Evolutionary conservation across 2,113 vertebrate species (phyloP).

Genomic region (Urocolius indicus): DNA sequence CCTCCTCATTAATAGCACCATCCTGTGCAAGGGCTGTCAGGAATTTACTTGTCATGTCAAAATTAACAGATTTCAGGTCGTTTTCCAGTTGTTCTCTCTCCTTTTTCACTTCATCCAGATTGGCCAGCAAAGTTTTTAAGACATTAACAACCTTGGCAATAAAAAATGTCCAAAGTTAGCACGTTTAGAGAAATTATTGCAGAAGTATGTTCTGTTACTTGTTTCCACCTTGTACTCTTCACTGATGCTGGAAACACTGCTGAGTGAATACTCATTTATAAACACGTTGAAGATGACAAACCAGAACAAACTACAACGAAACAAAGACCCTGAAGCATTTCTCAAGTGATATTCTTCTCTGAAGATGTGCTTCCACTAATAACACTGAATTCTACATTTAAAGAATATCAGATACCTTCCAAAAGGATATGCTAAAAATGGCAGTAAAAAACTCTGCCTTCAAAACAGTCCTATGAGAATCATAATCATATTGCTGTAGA

Average conservation of each 20-base stretch:
- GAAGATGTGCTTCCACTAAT: background rate
- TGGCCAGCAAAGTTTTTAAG: constrained; percentile 84
- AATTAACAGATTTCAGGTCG: constrained; percentile 91
- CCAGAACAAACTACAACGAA: background rate
- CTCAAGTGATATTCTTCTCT: background rate
- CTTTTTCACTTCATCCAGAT: constrained; percentile 90
- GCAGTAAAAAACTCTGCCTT: background rate
- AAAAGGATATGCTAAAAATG: background rate
- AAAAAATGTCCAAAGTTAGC: background rate
- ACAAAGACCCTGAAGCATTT: background rate
- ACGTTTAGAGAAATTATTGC: background rate
- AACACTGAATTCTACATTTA: background rate
- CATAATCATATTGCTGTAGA: background rate
- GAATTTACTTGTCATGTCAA: constrained; percentile 93
- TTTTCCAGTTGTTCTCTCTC: constrained; percentile 91
- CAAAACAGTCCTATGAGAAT: background rate
- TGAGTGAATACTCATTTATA: background rate
- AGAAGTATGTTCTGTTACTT: background rate
- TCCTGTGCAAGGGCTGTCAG: constrained; percentile 91
- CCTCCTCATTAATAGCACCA: constrained; percentile 94
- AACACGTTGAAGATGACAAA: background rate
- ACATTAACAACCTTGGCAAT: constrained; percentile 87
- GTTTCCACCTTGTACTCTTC: background rate
- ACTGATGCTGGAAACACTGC: background rate
- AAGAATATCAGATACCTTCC: background rate